These are phyloP conservation scores for Petrocephalus sullivani DNA, from an alignment of 2,797 vertebrate genomes.

Conservation along the genomic window DNA sequence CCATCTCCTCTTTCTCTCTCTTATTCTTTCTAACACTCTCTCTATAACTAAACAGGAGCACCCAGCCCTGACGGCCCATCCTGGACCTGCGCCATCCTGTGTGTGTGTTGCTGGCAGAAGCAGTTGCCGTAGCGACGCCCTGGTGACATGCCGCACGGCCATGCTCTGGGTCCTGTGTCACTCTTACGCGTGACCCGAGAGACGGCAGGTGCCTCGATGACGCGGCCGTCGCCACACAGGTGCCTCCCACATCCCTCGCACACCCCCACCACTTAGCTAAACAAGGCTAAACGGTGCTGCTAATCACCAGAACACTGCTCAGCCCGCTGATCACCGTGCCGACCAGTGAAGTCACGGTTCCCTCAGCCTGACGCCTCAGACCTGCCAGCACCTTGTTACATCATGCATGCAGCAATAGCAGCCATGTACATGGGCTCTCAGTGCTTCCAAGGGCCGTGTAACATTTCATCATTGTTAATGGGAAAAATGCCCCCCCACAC, in stretches of 20 bases:
- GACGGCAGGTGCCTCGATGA: not conserved
- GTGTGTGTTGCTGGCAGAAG: not conserved
- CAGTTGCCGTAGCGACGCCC: not conserved
- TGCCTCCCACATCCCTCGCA: not conserved
- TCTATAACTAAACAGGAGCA: not conserved
- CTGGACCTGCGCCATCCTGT: not conserved
- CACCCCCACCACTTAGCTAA: not conserved
- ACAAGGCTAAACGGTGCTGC: not conserved
- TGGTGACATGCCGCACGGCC: not conserved
- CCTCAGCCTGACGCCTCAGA: not conserved
- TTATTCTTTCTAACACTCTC: not conserved
- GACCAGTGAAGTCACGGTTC: not conserved
- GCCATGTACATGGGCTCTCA: not conserved
- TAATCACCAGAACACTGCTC: not conserved
- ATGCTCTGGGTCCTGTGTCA: not conserved
- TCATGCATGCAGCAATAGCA: not conserved
- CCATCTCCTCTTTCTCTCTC: not conserved
- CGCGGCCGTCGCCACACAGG: not conserved
- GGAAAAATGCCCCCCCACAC: not conserved
- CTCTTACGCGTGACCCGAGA: not conserved
- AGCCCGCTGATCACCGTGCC: not conserved
- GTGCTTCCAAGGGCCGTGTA: not conserved
- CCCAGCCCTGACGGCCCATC: not conserved
- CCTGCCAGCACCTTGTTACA: not conserved
- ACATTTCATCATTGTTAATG: not conserved